These are phyloP conservation scores for Eupeodes latifasciatus DNA, from an alignment of 2,888 invertebrate species.

Conservation along the genomic window DNA sequence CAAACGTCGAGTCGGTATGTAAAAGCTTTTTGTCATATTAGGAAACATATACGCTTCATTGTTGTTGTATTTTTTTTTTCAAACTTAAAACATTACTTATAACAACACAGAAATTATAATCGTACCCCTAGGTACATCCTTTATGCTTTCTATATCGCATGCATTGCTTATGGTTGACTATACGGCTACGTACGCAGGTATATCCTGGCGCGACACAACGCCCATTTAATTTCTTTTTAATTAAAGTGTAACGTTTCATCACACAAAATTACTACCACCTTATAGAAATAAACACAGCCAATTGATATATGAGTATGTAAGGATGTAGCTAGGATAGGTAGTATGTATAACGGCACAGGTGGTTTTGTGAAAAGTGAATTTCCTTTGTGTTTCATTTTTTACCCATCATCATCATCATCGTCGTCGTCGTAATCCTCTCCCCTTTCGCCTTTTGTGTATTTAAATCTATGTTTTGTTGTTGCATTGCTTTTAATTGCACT, in stretches of 20 bases:
- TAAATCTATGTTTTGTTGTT: background rate
- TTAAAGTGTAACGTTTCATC: constrained; percentile 39
- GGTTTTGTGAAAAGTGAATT: background rate
- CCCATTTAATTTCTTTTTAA: constrained; percentile 49
- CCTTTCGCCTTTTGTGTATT: background rate
- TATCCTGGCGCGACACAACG: constrained; percentile 26
- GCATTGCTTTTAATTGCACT: constrained; percentile 33
- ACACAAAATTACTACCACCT: constrained; percentile 23
- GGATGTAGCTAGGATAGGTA: too few species aligned
- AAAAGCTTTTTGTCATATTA: background rate
- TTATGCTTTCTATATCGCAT: too few species aligned
- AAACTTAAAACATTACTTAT: constrained; percentile 19
- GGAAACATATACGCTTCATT: background rate
- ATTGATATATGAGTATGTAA: constrained; percentile 9
- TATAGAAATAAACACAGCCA: constrained; percentile 15
- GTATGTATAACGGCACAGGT: background rate
- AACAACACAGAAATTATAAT: constrained; percentile 5
- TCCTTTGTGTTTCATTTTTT: background rate
- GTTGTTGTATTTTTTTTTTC: background rate
- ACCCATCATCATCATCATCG: background rate
- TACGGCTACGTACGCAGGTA: background rate
- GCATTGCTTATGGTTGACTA: too few species aligned
- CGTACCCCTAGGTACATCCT: background rate
- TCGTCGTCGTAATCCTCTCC: background rate
- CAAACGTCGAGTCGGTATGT: background rate